Evolutionary conservation across 2,113 vertebrate genomes (phyloP).

Genomic region (Mus spicilegus): DNA sequence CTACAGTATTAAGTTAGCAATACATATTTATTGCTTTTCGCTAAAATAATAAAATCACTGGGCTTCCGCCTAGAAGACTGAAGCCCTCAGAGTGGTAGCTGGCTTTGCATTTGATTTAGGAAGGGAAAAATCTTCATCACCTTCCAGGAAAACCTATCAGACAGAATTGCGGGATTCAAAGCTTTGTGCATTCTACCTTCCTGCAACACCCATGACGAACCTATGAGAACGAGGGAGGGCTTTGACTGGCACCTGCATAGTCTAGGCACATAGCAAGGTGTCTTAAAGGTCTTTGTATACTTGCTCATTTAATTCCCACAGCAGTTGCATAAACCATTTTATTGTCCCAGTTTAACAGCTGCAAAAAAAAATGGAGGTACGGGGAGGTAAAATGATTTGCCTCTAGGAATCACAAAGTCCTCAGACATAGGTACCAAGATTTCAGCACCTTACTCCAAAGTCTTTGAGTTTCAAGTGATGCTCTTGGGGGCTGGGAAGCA

Average conservation of each 20-base stretch:
- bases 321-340: background rate
- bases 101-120: background rate
- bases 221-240: background rate
- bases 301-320: background rate
- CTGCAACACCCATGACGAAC: fast-evolving
- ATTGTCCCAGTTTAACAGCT: background rate
- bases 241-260: background rate
- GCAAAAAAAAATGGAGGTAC: background rate
- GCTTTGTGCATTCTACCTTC: background rate
- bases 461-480: background rate
- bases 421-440: background rate
- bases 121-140: background rate
- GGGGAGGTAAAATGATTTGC: background rate
- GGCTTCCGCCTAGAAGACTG: background rate
- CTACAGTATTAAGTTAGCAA: conserved; percentile 16
- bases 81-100: no score
- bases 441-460: background rate
- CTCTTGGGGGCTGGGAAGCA: background rate
- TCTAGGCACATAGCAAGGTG: background rate
- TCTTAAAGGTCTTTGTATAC: background rate
- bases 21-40: conserved; percentile 42
- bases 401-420: background rate
- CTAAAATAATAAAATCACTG: conserved; percentile 17
- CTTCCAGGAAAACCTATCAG: background rate
- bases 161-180: background rate